Evolutionary conservation across 2,888 invertebrate species (phyloP), one percentile per base, ranked within the genome.

Genomic region (Halocaridina rubra): DNA sequence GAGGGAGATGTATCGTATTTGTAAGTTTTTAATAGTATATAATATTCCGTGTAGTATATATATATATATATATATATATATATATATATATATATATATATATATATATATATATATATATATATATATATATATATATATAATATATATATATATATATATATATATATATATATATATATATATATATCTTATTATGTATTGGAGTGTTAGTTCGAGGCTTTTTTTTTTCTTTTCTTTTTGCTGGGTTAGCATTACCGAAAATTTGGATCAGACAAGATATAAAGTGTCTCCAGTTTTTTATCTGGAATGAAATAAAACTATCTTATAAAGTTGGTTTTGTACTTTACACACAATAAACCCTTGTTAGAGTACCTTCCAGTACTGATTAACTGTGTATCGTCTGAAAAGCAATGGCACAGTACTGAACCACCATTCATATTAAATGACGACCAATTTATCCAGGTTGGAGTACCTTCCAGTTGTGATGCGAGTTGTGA

Each of bases 271-370:
- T 32, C 72, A 80, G 74, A 39, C 33, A 69, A 74, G 72, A 74
- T 80, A 61, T 77, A 80, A 30, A 80, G 33, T 59, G 72, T 27
- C 72, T 61, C 72, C 46, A 27, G 61, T 80, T 80, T 80, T 80
- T 59, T 80, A 80, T 80, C 61, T 80, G 80, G 80, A 80, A 64
- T 80, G 80, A 80, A 80, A 80, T 74, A 80, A 80, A 80, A n/a
- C n/a, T n/a, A n/a, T n/a, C n/a, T n/a, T n/a, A n/a, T n/a, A n/a
- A n/a, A n/a, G n/a, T n/a, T n/a, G n/a, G n/a, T n/a, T n/a, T n/a
- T n/a, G n/a, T n/a, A n/a, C n/a, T n/a, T n/a, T n/a, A n/a, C n/a
- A n/a, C n/a, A n/a, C n/a, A n/a, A n/a, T n/a, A n/a, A n/a, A n/a
- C n/a, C n/a, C n/a, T n/a, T n/a, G n/a, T n/a, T n/a, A n/a, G n/a